Conservation (phyloP, 2,113 vertebrate genomes). For the Meles meles region DNA sequence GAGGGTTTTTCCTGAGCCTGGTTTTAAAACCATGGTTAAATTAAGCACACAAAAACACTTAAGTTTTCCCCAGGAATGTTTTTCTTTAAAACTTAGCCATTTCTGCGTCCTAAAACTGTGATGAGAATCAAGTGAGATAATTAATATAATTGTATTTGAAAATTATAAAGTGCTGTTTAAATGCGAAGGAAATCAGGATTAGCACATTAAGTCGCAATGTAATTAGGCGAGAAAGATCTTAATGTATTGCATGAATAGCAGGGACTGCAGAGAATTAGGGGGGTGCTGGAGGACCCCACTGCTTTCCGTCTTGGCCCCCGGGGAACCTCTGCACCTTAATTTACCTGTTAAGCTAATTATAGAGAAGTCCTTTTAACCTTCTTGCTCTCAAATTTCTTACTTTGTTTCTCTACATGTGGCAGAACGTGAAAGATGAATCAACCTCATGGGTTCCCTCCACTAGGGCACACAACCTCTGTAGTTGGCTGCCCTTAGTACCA, state of each 20-base stretch:
- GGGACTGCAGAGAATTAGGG: not conserved
- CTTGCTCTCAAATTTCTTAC: not conserved
- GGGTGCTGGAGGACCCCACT: not conserved
- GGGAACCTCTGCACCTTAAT: conserved; percentile 36
- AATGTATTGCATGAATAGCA: not conserved
- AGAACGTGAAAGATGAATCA: not conserved
- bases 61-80: not conserved
- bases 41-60: not conserved
- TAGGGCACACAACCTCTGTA: not conserved
- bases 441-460: not conserved
- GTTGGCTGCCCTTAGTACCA: not conserved
- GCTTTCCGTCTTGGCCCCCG: not conserved
- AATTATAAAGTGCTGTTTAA: conserved; percentile 34
- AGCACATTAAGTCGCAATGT: not conserved
- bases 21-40: conserved; percentile 23
- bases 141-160: conserved; percentile 50
- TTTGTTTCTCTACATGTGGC: conserved; percentile 9
- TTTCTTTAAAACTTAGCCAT: not conserved
- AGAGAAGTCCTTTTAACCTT: conserved; percentile 31
- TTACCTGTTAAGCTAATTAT: conserved; percentile 46
- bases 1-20: not conserved
- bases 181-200: conserved; percentile 1
- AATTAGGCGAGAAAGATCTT: conserved; percentile 13
- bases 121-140: conserved; percentile 21
- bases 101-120: conserved; percentile 28